A percentile compares a stretch with the other conserved stretches of the same genome.
Evolutionary conservation across 2,888 invertebrate species (phyloP).

Genomic region (Epistrophe eligans): DNA sequence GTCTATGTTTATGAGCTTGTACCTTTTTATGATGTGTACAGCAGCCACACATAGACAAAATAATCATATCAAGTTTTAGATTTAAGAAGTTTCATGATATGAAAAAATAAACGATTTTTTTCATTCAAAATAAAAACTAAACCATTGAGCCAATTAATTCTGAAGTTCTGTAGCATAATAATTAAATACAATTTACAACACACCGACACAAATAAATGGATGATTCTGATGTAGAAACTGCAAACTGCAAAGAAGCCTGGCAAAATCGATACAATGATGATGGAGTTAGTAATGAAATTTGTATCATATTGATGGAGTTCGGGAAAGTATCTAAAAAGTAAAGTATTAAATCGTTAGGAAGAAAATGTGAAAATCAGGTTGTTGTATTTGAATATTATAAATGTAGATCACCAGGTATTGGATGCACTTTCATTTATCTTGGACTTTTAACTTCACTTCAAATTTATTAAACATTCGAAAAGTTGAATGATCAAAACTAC

Average conservation of each 20-base stretch:
- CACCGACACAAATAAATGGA: conserved; percentile 4
- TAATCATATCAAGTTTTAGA: conserved; percentile 59
- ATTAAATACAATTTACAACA: conserved; percentile 45
- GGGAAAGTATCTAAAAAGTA: conserved; percentile 14
- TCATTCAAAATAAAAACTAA: conserved; percentile 72
- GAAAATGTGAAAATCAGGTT: neutral
- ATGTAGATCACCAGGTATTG: neutral
- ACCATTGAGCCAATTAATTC: conserved; percentile 70
- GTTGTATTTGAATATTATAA: neutral
- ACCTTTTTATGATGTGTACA: conserved; percentile 25
- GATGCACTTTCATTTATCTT: neutral
- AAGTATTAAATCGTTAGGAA: conserved; percentile 15
- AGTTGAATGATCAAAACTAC: neutral
- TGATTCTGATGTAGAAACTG: conserved; percentile 18
- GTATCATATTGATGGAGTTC: conserved; percentile 37
- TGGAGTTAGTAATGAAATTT: conserved; percentile 20
- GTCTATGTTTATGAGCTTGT: conserved; percentile 46
- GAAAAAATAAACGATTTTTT: conserved; percentile 76
- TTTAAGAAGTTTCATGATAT: conserved; percentile 64
- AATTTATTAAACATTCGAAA: neutral
- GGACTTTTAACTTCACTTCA: too few species aligned
- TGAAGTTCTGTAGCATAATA: conserved; percentile 72
- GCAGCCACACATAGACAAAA: conserved; percentile 39
- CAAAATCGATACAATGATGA: conserved; percentile 36
- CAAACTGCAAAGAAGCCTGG: conserved; percentile 21